A percentile compares a stretch with the other conserved stretches of the same genome.
These are phyloP conservation scores for Centropus unirufus DNA, from an alignment of 2,113 vertebrate species.

Conservation along the genomic window DNA sequence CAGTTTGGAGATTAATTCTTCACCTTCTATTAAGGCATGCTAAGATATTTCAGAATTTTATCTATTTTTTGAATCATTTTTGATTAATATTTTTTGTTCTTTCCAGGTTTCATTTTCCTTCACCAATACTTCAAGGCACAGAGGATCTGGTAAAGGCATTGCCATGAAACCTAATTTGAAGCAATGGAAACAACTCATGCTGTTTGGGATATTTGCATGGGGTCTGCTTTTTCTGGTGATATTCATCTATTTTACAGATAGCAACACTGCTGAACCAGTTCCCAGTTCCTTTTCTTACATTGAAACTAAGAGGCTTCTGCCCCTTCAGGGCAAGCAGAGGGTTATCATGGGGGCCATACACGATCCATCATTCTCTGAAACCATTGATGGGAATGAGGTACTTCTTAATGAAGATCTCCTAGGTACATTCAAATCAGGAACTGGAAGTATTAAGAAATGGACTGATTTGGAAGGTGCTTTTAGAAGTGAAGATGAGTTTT, in stretches of 20 bases:
- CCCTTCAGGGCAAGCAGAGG: conserved; percentile 85
- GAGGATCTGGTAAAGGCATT: conserved; percentile 59
- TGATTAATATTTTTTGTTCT: conserved; percentile 44
- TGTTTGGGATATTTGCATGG: conserved; percentile 92
- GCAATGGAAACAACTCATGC: conserved; percentile 92
- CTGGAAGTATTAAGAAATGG: conserved; percentile 67
- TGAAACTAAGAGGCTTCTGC: conserved; percentile 86
- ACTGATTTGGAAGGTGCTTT: conserved; percentile 45
- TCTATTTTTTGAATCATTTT: background rate
- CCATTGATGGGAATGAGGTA: conserved; percentile 57
- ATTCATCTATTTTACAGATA: conserved; percentile 94
- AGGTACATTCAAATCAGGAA: conserved; percentile 32
- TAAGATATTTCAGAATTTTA: background rate
- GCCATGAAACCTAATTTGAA: conserved; percentile 96
- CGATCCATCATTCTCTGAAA: conserved; percentile 70
- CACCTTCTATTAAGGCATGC: background rate
- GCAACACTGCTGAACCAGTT: conserved; percentile 82
- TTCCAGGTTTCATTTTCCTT: conserved; percentile 69
- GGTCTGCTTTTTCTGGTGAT: conserved; percentile 89
- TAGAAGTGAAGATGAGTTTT: conserved; percentile 68
- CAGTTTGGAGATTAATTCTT: background rate
- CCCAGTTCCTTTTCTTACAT: conserved; percentile 85
- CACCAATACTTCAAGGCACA: conserved; percentile 52
- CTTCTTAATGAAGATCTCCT: conserved; percentile 47
- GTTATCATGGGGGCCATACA: conserved; percentile 82